Evolutionary conservation across 2,797 vertebrate genomes (phyloP), one percentile per base, ranked within the genome.

Genomic region (Pangasius sanitwongsei): DNA sequence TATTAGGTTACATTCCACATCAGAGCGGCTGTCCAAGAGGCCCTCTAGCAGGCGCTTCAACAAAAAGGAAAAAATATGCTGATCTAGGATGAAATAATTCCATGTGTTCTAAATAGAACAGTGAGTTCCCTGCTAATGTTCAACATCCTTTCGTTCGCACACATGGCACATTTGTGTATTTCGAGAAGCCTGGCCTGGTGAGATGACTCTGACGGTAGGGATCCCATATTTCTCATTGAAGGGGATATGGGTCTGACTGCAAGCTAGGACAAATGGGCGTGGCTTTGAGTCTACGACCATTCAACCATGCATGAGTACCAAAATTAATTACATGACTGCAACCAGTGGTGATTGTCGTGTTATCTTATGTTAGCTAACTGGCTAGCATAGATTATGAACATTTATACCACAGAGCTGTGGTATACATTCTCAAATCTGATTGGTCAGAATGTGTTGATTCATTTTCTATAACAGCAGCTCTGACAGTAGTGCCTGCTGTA

Each of bases 1-100:
- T 85, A 85, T 92, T 84, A 44, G 89, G 87, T 91, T 91, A 90
- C 87, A 89, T 87, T 92, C 83, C 61, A 86, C 90, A 92, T 91
- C 70, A 61, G 91, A 91, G 89, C 89, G 82, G 88, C 91, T 90
- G 83, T 89, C 87, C 83, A 75, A 89, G 80, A 88, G 89, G 78
- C 90, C 91, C 86, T 84, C 87, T 78, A 75, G 85, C 65, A 85
- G 77, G 74, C 89, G 82, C 84, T 90, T 91, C 78, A 87, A 90
- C 91, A 86, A 87, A 85, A 61, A 83, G 9, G 12, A 57, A 59
- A 11, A 44, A 83, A 75, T 59, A 75, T 70, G 63, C 84, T 90
- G 88, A 69, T 90, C 88, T 85, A 44, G 37, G 85, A 53, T 87
- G 72, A 93, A 92, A 85, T 88, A 85, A 75, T 88, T 92, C 87